A percentile compares a stretch with the other conserved stretches of the same genome.
Evolutionary conservation across 2,888 invertebrate species (phyloP).

Genomic region (Drosophila eohydei): DNA sequence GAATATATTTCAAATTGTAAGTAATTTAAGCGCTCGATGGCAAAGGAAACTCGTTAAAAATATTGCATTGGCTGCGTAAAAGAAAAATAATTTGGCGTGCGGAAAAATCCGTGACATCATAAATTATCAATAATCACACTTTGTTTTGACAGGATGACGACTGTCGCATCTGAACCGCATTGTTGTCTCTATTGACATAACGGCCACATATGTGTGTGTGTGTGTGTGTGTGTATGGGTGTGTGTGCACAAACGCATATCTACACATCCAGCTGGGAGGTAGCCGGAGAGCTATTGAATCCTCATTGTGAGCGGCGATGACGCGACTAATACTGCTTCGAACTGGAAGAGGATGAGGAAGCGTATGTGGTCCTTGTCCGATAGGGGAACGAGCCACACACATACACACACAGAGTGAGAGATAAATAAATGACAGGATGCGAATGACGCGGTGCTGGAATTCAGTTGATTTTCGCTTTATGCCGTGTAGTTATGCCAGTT

Average conservation of each 20-base stretch:
- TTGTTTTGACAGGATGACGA: slow-evolving; percentile 84
- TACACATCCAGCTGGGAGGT: slow-evolving; percentile 43
- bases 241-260: slow-evolving; percentile 9
- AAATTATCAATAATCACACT: slow-evolving; percentile 85
- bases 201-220: slow-evolving; percentile 23
- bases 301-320: slow-evolving; percentile 79
- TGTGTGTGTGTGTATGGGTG: neutral
- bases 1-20: slow-evolving; percentile 18
- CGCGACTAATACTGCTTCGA: slow-evolving; percentile 70
- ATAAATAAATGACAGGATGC: slow-evolving; percentile 77
- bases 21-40: slow-evolving; percentile 17
- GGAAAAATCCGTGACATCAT: slow-evolving; percentile 84
- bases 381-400: slow-evolving; percentile 39
- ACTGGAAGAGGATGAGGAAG: slow-evolving; percentile 1
- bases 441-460: slow-evolving; percentile 60
- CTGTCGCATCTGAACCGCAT: slow-evolving; percentile 77
- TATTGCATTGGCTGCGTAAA: slow-evolving; percentile 38
- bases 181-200: slow-evolving; percentile 72
- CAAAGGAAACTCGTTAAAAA: slow-evolving; percentile 32
- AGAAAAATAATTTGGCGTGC: slow-evolving; percentile 59
- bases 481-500: slow-evolving; percentile 52
- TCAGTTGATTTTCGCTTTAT: slow-evolving; percentile 60
- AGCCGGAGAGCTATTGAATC: slow-evolving; percentile 59
- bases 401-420: slow-evolving; percentile 21
- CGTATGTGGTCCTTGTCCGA: slow-evolving; percentile 34